Conservation (phyloP, 1,140 invertebrate species). For the Matsumurasca onukii region DNA sequence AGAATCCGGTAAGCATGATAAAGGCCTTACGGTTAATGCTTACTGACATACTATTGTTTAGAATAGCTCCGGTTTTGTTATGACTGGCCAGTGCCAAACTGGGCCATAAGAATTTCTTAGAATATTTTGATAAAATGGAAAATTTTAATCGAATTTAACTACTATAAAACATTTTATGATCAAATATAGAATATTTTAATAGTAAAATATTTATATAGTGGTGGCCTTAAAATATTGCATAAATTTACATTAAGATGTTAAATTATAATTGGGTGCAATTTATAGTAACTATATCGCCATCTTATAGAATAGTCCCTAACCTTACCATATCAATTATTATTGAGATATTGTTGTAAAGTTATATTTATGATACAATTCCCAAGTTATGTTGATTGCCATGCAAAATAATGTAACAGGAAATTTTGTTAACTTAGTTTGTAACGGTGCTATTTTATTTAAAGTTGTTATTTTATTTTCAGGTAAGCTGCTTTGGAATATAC, state of each 20-base stretch:
- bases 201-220: no score
- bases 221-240: conserved; percentile 24
- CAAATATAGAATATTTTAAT: no score
- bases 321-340: conserved; percentile 13
- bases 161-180: no score
- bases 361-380: background rate
- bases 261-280: no score
- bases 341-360: conserved; percentile 3
- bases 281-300: no score
- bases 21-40: conserved; percentile 13
- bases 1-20: conserved; percentile 1
- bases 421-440: conserved; percentile 5
- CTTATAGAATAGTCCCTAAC: background rate
- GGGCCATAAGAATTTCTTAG: no score
- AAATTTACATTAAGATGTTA: no score
- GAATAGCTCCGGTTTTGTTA: conserved; percentile 14
- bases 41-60: conserved; percentile 4
- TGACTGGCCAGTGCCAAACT: no score
- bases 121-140: no score
- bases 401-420: background rate
- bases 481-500: no score
- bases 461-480: conserved; percentile 1
- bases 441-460: conserved; percentile 22
- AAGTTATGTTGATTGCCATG: conserved; percentile 4
- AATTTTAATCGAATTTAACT: no score